phyloP scores from a whole-genome alignment of 2,113 vertebrate genomes.

The Neomonachus schauinslandi region DNA sequence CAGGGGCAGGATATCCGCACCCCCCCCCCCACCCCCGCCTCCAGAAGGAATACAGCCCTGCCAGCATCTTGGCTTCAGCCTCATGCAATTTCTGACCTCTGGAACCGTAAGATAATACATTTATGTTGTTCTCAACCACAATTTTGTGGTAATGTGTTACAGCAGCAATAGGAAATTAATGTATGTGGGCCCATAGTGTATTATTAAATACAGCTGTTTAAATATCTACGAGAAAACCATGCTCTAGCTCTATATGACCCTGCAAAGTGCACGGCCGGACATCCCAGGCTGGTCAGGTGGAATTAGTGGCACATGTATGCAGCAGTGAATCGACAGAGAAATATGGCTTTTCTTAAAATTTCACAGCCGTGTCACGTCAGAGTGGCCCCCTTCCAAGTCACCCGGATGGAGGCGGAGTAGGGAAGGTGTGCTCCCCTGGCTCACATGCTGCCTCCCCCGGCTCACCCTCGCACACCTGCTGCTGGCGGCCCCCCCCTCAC shows the following conservation, averaged over 20 bases:
- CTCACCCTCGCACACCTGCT: rapidly evolving
- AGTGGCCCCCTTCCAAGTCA: too few species aligned
- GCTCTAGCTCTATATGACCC: background rate
- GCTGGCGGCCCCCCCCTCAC: rapidly evolving
- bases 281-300: background rate
- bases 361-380: rapidly evolving
- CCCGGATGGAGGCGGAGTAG: rapidly evolving
- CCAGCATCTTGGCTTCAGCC: background rate
- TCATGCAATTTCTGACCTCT: background rate
- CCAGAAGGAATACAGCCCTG: background rate
- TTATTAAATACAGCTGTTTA: background rate
- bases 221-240: background rate
- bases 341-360: background rate
- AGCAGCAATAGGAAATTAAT: background rate
- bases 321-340: background rate
- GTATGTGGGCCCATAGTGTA: rapidly evolving
- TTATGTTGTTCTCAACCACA: background rate
- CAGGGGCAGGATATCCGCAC: too few species aligned
- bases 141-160: background rate
- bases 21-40: background rate
- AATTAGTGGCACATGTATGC: rapidly evolving
- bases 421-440: background rate
- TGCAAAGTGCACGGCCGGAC: rapidly evolving
- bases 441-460: rapidly evolving
- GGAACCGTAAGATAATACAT: background rate